Conservation (phyloP, 1,140 invertebrate species). For the Diachasma alloeum region DNA sequence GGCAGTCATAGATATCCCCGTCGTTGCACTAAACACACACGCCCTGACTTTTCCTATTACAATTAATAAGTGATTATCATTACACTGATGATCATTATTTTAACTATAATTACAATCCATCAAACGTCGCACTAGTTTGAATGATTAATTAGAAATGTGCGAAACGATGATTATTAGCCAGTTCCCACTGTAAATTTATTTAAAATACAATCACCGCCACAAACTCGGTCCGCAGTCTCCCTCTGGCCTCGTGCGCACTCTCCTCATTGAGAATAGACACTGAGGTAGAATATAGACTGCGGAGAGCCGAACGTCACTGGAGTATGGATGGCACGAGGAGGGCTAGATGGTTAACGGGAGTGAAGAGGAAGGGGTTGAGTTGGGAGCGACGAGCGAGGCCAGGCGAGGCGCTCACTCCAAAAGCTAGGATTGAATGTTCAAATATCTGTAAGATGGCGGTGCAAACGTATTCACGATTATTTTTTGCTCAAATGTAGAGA, state of each 20-base stretch:
- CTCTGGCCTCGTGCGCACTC: slow-evolving; percentile 37
- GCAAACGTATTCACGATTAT: neutral
- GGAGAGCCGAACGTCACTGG: slow-evolving; percentile 16
- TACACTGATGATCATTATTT: neutral
- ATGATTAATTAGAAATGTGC: slow-evolving; percentile 5
- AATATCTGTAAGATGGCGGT: slow-evolving; percentile 8
- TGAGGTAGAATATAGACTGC: slow-evolving; percentile 9
- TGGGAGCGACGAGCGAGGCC: slow-evolving; percentile 22
- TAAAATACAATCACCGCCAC: slow-evolving; percentile 38
- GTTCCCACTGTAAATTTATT: slow-evolving; percentile 19
- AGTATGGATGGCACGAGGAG: slow-evolving; percentile 15
- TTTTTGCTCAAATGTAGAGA: neutral
- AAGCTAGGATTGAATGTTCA: neutral
- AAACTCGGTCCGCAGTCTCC: slow-evolving; percentile 38
- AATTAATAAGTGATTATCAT: neutral
- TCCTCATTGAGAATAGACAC: slow-evolving; percentile 40
- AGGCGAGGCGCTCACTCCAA: neutral
- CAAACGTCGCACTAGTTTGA: neutral
- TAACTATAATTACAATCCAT: neutral
- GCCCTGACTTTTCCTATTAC: neutral
- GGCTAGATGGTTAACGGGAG: neutral
- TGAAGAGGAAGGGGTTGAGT: neutral
- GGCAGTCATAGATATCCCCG: slow-evolving; percentile 18
- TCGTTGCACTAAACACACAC: slow-evolving; percentile 9
- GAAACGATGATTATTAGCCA: slow-evolving; percentile 17